Evolutionary conservation across 2,113 vertebrate genomes (phyloP).

Genomic region (Gymnarchus niloticus): DNA sequence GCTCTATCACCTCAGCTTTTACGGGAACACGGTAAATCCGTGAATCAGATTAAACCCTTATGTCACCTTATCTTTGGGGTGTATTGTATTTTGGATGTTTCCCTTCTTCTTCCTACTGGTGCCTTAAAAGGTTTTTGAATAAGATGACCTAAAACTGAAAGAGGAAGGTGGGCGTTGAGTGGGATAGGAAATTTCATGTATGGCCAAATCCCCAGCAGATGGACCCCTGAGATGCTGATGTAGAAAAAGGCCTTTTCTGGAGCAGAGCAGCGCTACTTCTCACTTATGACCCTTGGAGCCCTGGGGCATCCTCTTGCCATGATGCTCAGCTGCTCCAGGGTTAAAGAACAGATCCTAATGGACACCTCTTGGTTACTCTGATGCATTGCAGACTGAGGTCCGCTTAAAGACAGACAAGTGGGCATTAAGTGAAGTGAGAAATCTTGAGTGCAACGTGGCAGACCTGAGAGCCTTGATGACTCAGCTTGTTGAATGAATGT

Average conservation of each 20-base stretch:
- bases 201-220: neutral
- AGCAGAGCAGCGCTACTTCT: neutral
- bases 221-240: neutral
- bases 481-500: neutral
- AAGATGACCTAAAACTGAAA: neutral
- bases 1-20: too few species aligned
- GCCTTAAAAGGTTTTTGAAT: too few species aligned
- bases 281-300: neutral
- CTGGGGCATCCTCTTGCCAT: neutral
- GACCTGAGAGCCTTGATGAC: neutral
- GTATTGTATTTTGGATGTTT: neutral
- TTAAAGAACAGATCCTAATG: neutral
- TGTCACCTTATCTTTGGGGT: too few species aligned
- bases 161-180: constrained; percentile 26
- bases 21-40: too few species aligned
- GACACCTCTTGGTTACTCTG: neutral
- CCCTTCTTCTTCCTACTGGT: neutral
- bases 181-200: neutral
- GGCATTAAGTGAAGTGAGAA: neutral
- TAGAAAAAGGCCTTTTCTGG: neutral
- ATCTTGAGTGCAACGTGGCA: neutral
- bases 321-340: too few species aligned
- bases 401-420: neutral
- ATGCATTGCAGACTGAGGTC: neutral
- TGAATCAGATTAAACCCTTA: too few species aligned